Percentiles rank a stretch among this genome's conserved stretches.
Conservation (phyloP, 2,113 vertebrate species). For the Nothoprocta perdicaria region DNA sequence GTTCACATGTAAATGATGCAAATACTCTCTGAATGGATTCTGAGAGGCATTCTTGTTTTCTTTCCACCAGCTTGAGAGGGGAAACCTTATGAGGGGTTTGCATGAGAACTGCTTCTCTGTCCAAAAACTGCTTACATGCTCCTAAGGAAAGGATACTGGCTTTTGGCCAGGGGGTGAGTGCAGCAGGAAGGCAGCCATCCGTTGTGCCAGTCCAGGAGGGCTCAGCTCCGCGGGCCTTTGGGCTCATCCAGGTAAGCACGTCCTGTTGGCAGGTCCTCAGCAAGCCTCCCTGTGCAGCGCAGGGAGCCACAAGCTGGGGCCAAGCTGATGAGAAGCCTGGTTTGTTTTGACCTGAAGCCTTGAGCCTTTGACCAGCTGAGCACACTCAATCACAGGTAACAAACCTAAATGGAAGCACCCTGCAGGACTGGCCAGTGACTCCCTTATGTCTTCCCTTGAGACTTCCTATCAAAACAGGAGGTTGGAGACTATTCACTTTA, state of each 20-base stretch:
- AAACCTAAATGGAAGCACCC: neutral
- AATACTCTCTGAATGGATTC: neutral
- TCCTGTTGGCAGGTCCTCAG: rapidly evolving
- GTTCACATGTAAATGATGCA: neutral
- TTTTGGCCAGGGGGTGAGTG: neutral
- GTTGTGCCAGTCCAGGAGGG: neutral
- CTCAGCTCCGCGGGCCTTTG: neutral
- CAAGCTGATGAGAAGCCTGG: neutral
- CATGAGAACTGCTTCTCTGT: neutral
- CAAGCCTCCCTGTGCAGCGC: neutral
- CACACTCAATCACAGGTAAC: neutral
- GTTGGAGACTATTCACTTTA: neutral
- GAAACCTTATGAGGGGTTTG: neutral
- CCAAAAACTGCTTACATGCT: neutral
- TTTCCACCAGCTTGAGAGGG: neutral
- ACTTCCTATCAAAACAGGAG: neutral
- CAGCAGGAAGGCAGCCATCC: neutral
- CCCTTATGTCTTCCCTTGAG: neutral
- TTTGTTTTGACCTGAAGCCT: neutral
- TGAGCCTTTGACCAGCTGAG: neutral
- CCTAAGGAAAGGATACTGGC: neutral
- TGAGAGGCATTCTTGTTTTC: neutral
- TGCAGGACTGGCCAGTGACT: neutral
- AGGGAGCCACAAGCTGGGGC: neutral
- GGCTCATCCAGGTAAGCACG: neutral